A percentile compares a stretch with the other conserved stretches of the same genome.
phyloP scores from a whole-genome alignment of 2,797 vertebrate species.

The Pseudopleuronectes americanus region DNA sequence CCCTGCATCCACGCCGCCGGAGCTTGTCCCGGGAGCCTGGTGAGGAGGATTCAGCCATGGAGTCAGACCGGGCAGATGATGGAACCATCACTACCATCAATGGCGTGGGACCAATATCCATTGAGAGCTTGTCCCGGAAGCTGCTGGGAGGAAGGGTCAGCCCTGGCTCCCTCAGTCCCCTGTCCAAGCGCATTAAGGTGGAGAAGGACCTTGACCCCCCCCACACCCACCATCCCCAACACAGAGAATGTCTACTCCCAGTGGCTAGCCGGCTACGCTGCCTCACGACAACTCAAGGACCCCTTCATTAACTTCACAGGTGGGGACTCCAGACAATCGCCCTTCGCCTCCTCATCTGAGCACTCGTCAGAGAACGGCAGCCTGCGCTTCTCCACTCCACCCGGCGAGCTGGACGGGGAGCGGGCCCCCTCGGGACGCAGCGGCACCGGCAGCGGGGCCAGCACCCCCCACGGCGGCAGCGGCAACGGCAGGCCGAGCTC shows the following conservation, averaged over 20 bases:
- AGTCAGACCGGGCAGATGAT: constrained; percentile 90
- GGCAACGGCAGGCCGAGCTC: constrained; percentile 91
- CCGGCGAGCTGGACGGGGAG: constrained; percentile 93
- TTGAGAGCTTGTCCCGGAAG: constrained; percentile 92
- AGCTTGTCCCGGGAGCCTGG: constrained; percentile 86
- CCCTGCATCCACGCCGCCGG: constrained; percentile 79
- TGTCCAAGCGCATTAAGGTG: constrained; percentile 97
- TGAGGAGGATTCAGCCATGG: constrained; percentile 90
- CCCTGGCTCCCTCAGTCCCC: constrained; percentile 92
- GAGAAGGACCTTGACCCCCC: constrained; percentile 97
- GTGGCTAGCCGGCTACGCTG: constrained; percentile 96
- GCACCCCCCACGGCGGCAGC: constrained; percentile 94
- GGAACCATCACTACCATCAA: constrained; percentile 81
- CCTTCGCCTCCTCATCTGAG: constrained; percentile 97
- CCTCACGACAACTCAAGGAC: constrained; percentile 98
- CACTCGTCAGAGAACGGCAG: constrained; percentile 98
- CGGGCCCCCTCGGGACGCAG: constrained; percentile 92
- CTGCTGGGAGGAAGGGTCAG: constrained; percentile 88
- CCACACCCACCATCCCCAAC: constrained; percentile 93
- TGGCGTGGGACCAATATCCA: constrained; percentile 90
- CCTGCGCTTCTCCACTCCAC: constrained; percentile 97
- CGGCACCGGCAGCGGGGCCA: constrained; percentile 96
- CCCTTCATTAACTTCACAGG: constrained; percentile 93
- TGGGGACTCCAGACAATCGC: constrained; percentile 98
- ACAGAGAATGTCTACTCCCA: constrained; percentile 98